These are phyloP conservation scores for Gobio occitaniae DNA, from an alignment of 2,797 vertebrate genomes.

Conservation along the genomic window DNA sequence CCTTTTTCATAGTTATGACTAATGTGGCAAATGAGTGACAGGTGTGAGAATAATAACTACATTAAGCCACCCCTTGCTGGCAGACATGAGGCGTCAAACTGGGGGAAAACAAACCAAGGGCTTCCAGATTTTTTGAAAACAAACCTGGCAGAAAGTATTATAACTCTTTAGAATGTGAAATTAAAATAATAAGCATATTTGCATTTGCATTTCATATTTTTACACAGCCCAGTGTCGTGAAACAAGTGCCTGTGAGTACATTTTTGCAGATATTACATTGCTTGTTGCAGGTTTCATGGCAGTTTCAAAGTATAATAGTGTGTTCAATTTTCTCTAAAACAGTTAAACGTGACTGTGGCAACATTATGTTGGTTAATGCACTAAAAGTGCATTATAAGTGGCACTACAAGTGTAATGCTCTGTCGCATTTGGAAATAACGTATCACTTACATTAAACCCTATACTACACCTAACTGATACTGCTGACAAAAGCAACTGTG, in stretches of 20 bases:
- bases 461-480: not conserved
- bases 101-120: not conserved
- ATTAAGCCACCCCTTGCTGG: constrained; percentile 29
- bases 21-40: constrained; percentile 39
- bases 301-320: not conserved
- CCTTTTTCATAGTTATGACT: constrained; percentile 24
- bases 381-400: not conserved
- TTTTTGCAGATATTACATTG: not conserved
- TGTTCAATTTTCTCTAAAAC: not conserved
- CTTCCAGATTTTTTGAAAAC: constrained; percentile 6
- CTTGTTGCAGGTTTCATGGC: not conserved
- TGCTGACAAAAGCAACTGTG: not conserved
- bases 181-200: not conserved
- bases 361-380: not conserved
- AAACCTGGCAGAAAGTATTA: constrained; percentile 2
- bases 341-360: not conserved
- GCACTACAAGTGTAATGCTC: not conserved
- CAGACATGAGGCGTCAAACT: constrained; percentile 12
- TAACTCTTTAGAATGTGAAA: not conserved
- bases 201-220: not conserved
- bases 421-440: not conserved
- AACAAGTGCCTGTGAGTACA: not conserved
- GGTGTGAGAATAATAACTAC: constrained; percentile 34
- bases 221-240: not conserved
- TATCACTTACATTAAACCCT: not conserved